Base-by-base conservation (phyloP, 2,113 vertebrate genomes). In the Chroicocephalus ridibundus region DNA sequence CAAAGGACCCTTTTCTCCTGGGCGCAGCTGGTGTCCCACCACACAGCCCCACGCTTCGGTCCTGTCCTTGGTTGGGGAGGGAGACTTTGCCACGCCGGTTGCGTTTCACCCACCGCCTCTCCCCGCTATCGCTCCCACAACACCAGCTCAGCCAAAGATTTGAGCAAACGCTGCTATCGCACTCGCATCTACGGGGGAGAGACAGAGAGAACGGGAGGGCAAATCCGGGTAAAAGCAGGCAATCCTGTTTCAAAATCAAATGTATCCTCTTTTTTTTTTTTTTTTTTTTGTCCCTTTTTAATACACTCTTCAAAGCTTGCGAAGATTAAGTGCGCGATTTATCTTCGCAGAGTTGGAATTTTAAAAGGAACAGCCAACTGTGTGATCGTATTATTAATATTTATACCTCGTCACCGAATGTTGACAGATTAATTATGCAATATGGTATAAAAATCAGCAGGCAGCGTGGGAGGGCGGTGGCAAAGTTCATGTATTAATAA, bases 401-500 rank as follows among this genome's bases (percentile, higher is more conserved):
- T 98, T 98, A 98, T 98, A 96, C 96, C 93, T 96, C 97, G 96
- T 97, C 98, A 98, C 94, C 51, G 94, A 97, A 98, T 98, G 98
- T 98, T 98, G 98, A 98, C 98, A 97, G 98, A 98, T 98, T 98
- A 98, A 98, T 98, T 98, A 98, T 98, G 98, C 97, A 98, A 98
- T 91, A 96, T 94, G 96, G 98, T 94, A 96, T 96, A 96, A 96
- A 97, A 98, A 97, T 96, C 98, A 98, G 97, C 97, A 98, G 98
- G 97, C 97, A 97, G 96, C 54, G 64, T 97, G 96, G 96, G 96
- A 86, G 96, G 97, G 92, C 31, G 36, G 94, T 95, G 96, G 95
- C 96, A 97, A 97, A 98, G 98, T 98, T 98, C 97, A 96, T 42
- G 86, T 97, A 97, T 97, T 98, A 98, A 97, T 97, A 98, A 96